Evolutionary conservation across 1,140 invertebrate genomes (phyloP), one percentile per base, ranked within the genome.

Genomic region (Lordiphosa stackelbergi): DNA sequence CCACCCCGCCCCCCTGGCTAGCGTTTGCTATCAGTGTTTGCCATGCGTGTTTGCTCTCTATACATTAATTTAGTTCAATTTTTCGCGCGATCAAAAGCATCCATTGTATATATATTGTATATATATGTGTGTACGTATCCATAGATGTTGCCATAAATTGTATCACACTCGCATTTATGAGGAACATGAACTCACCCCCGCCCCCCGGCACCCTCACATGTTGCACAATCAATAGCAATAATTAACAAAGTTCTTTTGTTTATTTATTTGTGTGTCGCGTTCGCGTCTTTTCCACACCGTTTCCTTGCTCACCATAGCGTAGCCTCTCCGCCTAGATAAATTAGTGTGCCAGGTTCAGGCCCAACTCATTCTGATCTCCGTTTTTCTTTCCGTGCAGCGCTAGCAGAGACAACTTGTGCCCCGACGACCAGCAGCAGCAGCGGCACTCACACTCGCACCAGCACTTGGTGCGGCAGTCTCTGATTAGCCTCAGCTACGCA

Each of bases 371-470:
- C 57, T 56, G 66, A 54, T 75, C 56, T 85, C 66, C 60, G 55
- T 77, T 49, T 66, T 66, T 68, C 54, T 59, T 68, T 45, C 40
- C 41, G 35, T 68, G 52, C 41, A 87, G 78, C 69, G 84, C 73
- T 66, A 87, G 85, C 69, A 71, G 85, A 70, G 85, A 87, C 83
- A 87, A 87, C 74, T 85, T 85, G 74, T 81, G 66, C 69, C 75
- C 78, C 55, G 78, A 87, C 68, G 75, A 84, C 59, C 75, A 74
- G 59, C 71, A 83, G 52, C 69, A 75, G 42, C 66, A 77, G 45
- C 73, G 72, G 11, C 85, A 87, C 54, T 87, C 81, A 51, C 79
- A 86, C 55, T 87, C 85, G 46, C 86, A 85, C 48, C 85, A 85
- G 53, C 73, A 87, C 40, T 61, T 87, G 69, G 75, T 85, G 62